A percentile compares a stretch with the other conserved stretches of the same genome.
Evolutionary conservation across 2,113 vertebrate genomes (phyloP).

Genomic region (Scartelaos histophorus): DNA sequence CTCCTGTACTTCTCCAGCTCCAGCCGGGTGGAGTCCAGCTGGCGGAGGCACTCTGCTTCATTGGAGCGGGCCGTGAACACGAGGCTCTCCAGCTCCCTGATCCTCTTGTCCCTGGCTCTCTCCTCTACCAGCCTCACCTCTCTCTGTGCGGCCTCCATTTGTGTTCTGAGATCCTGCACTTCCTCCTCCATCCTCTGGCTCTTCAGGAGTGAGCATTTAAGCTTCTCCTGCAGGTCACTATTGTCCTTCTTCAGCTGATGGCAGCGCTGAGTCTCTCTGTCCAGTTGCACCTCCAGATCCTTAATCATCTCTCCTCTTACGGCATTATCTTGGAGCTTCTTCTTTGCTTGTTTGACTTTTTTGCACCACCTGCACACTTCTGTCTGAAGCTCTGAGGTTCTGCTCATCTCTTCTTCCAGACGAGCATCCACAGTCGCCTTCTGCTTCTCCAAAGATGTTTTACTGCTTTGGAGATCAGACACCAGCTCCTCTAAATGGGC

Average conservation of each 20-base stretch:
- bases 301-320: slow-evolving; percentile 72
- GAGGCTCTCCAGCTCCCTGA: slow-evolving; percentile 83
- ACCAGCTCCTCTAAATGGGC: slow-evolving; percentile 83
- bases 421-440: slow-evolving; percentile 41
- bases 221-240: slow-evolving; percentile 78
- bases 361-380: slow-evolving; percentile 83
- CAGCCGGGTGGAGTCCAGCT: slow-evolving; percentile 75
- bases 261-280: slow-evolving; percentile 65
- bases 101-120: slow-evolving; percentile 74
- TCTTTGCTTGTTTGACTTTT: slow-evolving; percentile 81
- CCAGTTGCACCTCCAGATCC: too few relatives aligned
- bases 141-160: slow-evolving; percentile 60
- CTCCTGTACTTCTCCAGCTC: slow-evolving; percentile 84
- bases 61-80: slow-evolving; percentile 74
- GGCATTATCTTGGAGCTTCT: slow-evolving; percentile 68
- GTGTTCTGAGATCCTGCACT: slow-evolving; percentile 72
- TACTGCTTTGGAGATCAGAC: slow-evolving; percentile 80
- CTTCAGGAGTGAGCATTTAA: slow-evolving; percentile 68
- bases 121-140: slow-evolving; percentile 81
- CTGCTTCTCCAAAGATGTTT: slow-evolving; percentile 81
- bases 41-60: slow-evolving; percentile 75
- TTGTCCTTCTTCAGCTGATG: slow-evolving; percentile 77
- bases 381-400: too few relatives aligned
- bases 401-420: too few relatives aligned
- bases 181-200: slow-evolving; percentile 84